Base-by-base conservation (phyloP, 2,888 invertebrate species). In the Ormyrus pomaceus region DNA sequence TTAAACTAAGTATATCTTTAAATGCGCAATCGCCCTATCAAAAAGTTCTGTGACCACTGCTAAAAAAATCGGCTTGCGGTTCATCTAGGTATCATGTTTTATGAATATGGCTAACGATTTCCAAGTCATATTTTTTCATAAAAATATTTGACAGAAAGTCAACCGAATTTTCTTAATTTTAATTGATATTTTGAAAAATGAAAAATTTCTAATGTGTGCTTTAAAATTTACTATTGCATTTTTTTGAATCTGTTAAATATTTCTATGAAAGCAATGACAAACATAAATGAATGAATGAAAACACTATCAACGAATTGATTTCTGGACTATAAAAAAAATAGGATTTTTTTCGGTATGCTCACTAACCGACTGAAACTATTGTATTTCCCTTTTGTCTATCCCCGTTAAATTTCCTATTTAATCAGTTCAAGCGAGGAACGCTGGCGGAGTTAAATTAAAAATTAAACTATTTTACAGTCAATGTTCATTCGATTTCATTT, bases 391-490 rank as follows among this genome's bases (percentile, higher is more conserved):
- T 68, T 69, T 56, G 5, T 56, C 62, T 61, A 48, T 74, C 69
- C 51, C 72, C 46, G 8, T 70, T 70, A 13, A 34, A 59, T 3
- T 76, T 19, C 19, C 72, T 73, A 71, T 77, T 73, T 69, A 77
- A 78, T 81, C 75, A 78, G 75, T 81, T 78, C 78, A 81, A 78
- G 68, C 68, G 71, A 78, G 70, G 72, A 71, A 75, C 75, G 71
- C 78, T 78, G 66, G 62, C 66, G 58, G 56, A 46, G 58, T 55
- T 64, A 48, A 34, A 69, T 34, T 75, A 78, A 72, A 82, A 80
- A 79, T 78, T 75, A 81, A 81, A 77, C 65, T 68, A 81, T 82
- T 81, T 72, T 79, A 78, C 81, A 78, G 77, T 79, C 61, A 80
- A 80, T 73, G 68, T 81, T 83, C 68, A 62, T 80, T 77, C 62